Conservation (phyloP, 2,888 invertebrate species). For the Cantharis lateralis region DNA sequence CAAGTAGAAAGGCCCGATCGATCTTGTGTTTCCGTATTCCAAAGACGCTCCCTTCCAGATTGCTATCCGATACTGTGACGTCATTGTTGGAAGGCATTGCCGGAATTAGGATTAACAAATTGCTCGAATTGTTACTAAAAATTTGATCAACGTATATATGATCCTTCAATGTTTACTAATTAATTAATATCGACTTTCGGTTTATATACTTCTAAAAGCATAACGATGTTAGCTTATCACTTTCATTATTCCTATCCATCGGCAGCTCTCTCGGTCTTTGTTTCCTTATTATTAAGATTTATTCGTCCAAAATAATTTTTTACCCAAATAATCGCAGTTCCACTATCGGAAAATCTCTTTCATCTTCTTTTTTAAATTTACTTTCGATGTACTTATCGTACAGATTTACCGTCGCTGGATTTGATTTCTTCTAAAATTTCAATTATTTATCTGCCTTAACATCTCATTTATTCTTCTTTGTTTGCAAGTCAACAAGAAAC, state of each 20-base stretch:
- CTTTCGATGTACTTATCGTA: not conserved
- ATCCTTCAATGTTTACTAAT: not conserved
- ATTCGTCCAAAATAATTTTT: not conserved
- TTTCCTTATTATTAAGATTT: not conserved
- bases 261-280: not conserved
- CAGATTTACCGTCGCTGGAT: not conserved
- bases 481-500: not conserved
- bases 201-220: not conserved
- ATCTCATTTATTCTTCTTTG: not conserved
- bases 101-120: slow-evolving; percentile 22
- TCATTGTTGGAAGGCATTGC: slow-evolving; percentile 15
- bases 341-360: not conserved
- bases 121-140: slow-evolving; percentile 8
- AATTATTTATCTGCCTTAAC: not conserved
- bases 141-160: not conserved
- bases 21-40: slow-evolving; percentile 29
- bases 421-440: not conserved
- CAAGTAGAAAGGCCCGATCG: slow-evolving; percentile 36
- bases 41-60: slow-evolving; percentile 28
- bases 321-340: not conserved
- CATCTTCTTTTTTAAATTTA: not conserved
- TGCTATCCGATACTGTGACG: slow-evolving; percentile 30
- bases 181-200: not conserved
- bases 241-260: not conserved
- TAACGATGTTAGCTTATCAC: not conserved